Evolutionary conservation across 2,113 vertebrate species (phyloP).

Genomic region (Myiopsitta monachus): DNA sequence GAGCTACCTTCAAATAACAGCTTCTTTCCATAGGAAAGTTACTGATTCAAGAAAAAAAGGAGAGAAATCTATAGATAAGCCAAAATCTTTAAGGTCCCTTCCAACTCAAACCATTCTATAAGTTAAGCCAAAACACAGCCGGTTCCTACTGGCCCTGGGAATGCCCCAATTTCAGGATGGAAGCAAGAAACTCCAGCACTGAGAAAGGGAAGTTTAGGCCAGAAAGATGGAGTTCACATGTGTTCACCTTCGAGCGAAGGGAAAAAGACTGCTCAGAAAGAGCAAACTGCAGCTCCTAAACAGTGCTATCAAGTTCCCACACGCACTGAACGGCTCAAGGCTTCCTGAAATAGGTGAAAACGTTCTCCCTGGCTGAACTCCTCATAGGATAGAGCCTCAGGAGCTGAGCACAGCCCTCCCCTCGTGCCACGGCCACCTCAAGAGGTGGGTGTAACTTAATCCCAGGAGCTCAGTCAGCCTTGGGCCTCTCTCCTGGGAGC

Average conservation of each 20-base stretch:
- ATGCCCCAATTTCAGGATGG: not conserved
- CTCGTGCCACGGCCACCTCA: not conserved
- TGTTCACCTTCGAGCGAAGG: not conserved
- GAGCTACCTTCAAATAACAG: not conserved
- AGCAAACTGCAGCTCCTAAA: not conserved
- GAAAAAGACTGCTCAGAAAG: not conserved
- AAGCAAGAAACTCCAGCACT: not conserved
- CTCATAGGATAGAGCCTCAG: not conserved
- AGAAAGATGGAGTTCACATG: not conserved
- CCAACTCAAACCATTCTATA: not conserved
- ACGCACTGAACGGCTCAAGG: accelerated
- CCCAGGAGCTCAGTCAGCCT: not conserved
- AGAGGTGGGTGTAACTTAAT: conserved; percentile 23
- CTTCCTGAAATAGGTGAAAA: not conserved
- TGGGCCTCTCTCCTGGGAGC: not conserved
- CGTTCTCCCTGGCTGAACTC: not conserved
- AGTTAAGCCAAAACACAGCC: not conserved
- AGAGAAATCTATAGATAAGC: not conserved
- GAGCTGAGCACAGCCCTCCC: not conserved
- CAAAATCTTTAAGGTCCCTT: not conserved
- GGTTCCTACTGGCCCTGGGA: not conserved
- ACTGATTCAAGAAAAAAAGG: not conserved
- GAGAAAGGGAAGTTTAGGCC: not conserved
- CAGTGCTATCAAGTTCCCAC: not conserved
- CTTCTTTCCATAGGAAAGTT: not conserved